A percentile compares a stretch with the other conserved stretches of the same genome.
These are phyloP conservation scores for Sclerodermus sp. DNA, from an alignment of 2,888 invertebrate species.

Conservation along the genomic window DNA sequence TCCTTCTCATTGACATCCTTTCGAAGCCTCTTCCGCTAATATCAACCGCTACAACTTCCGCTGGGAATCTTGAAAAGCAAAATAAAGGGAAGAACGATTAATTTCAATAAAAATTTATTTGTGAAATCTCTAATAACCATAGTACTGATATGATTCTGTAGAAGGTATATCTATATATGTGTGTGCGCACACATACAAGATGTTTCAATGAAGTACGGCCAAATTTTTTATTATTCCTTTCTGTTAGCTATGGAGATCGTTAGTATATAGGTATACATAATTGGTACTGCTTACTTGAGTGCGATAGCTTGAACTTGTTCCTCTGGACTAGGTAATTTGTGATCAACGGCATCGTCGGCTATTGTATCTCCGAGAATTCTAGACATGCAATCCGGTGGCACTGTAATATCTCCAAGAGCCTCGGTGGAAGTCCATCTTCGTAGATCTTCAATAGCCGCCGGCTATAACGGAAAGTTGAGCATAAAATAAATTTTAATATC, in stretches of 20 bases:
- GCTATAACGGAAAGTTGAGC: slow-evolving; percentile 62
- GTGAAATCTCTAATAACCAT: too few species aligned
- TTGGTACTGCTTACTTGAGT: slow-evolving; percentile 68
- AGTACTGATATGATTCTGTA: too few species aligned
- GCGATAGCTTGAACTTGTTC: slow-evolving; percentile 83
- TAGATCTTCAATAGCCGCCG: slow-evolving; percentile 76
- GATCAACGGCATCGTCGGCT: slow-evolving; percentile 75
- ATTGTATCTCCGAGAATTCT: slow-evolving; percentile 65
- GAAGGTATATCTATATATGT: too few species aligned
- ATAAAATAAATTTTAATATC: too few species aligned
- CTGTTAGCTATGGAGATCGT: too few species aligned
- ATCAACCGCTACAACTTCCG: slow-evolving; percentile 86
- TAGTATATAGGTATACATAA: not conserved
- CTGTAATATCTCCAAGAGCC: slow-evolving; percentile 80
- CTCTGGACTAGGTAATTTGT: slow-evolving; percentile 84
- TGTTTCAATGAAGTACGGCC: too few species aligned
- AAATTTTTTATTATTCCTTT: too few species aligned
- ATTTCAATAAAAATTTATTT: too few species aligned
- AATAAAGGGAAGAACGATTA: not conserved
- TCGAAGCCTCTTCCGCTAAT: slow-evolving; percentile 86
- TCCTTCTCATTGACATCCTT: slow-evolving; percentile 83
- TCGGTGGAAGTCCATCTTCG: slow-evolving; percentile 84
- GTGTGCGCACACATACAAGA: too few species aligned
- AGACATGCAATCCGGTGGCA: slow-evolving; percentile 75
- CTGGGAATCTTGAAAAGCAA: slow-evolving; percentile 70